Evolutionary conservation across 2,888 invertebrate species (phyloP), one percentile per base, ranked within the genome.

Genomic region (Encarsia formosa): DNA sequence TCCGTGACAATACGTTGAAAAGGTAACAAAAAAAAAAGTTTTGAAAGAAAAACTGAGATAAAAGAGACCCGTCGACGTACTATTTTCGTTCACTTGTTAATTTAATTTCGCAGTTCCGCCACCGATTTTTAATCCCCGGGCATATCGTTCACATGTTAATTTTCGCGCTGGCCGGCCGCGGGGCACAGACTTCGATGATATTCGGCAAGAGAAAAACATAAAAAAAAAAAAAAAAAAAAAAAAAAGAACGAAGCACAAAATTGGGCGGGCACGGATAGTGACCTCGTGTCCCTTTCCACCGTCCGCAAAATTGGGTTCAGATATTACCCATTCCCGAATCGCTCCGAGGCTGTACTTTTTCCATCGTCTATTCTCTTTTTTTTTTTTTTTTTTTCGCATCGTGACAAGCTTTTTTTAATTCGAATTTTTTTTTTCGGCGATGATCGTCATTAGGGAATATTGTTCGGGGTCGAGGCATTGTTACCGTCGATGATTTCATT

Each of bases 121-220:
- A 47, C 11, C 52, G 53, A 61, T 67, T 66, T 68, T 68, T 66
- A 67, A 65, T 65, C 67, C 63, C 60, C 64, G 63, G 64, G 65
- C 35, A 44, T 29, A 67, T 65, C 65, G 68, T 61, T 66, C 65
- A 67, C 66, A 70, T 70, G 68, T 70, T 71, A 70, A 71, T 71
- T 71, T 71, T 69, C 65, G 63, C 62, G 11, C 20, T 61, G 59
- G 59, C 62, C 58, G 60, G 63, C 70, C 66, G 53, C 58, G 58
- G 62, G 71, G 65, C 64, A 68, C 65, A 70, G 68, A 67, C 67
- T 61, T 65, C 66, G 65, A 66, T 66, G 65, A 66, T 68, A 69
- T 69, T 65, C 63, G n/a, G 29, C 24, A n/a, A 42, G 40, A 13
- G 23, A 23, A 23, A 18, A 32, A 13, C 24, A 18, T 34, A n/a